These are phyloP conservation scores for Macaria liturata DNA, from an alignment of 2,888 invertebrate genomes.

Conservation along the genomic window DNA sequence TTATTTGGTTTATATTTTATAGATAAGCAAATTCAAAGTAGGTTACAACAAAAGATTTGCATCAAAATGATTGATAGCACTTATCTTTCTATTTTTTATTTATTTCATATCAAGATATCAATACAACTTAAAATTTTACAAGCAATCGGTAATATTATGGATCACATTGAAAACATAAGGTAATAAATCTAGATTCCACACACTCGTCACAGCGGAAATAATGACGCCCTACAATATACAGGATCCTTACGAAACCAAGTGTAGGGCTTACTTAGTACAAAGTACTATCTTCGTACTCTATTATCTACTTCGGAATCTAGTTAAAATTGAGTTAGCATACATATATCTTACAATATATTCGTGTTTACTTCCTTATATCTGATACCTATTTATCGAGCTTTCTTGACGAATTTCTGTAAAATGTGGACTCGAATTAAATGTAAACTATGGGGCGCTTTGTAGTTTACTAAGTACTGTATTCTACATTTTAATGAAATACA, in stretches of 20 bases:
- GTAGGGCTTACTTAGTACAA: too few relatives aligned
- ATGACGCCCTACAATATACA: background rate
- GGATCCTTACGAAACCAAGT: too few relatives aligned
- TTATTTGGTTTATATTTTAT: conserved; percentile 4
- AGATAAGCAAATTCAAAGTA: background rate
- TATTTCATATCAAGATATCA: background rate
- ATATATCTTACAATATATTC: background rate
- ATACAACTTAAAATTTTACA: background rate
- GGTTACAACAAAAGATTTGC: background rate
- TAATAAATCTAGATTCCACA: too few relatives aligned
- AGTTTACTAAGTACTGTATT: too few relatives aligned
- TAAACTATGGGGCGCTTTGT: conserved; percentile 21
- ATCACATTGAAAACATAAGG: too few relatives aligned
- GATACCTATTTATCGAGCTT: conserved; percentile 12
- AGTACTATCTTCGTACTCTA: too few relatives aligned
- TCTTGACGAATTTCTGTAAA: conserved; percentile 8
- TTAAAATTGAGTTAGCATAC: background rate
- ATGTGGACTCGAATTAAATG: conserved; percentile 13
- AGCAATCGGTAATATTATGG: background rate
- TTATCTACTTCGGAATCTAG: background rate
- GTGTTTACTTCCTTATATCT: background rate
- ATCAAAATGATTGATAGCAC: too few relatives aligned
- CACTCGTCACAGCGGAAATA: background rate
- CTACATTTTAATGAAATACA: too few relatives aligned
- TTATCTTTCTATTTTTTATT: background rate